phyloP scores from a whole-genome alignment of 2,113 vertebrate genomes.

The Dasyornis broadbenti region DNA sequence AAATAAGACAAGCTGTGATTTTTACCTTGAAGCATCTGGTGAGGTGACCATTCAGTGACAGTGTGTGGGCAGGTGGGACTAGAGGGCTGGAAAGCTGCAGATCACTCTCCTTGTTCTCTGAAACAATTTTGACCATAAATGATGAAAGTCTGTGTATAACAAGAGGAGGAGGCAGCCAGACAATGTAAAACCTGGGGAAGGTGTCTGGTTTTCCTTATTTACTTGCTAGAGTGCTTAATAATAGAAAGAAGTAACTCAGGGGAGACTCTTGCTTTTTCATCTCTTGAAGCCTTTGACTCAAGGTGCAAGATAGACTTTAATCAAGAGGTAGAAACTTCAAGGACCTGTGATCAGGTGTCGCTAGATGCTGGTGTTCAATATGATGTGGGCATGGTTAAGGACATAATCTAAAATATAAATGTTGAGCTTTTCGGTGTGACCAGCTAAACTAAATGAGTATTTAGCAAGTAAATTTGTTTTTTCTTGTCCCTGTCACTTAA shows the following conservation, averaged over 20 bases:
- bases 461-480: not conserved
- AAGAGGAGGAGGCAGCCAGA: not conserved
- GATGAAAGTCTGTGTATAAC: not conserved
- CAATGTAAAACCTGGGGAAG: not conserved
- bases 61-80: not conserved
- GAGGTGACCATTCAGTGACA: not conserved
- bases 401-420: not conserved
- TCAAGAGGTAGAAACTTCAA: not conserved
- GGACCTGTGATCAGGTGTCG: not conserved
- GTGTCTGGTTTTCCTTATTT: not conserved
- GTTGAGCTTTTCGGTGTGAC: not conserved
- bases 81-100: not conserved
- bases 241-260: not conserved
- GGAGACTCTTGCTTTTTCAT: not conserved
- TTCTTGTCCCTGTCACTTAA: not conserved
- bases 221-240: not conserved
- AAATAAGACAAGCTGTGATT: not conserved
- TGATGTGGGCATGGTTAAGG: not conserved
- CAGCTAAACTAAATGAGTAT: not conserved
- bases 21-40: conserved; percentile 9
- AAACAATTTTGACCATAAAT: not conserved
- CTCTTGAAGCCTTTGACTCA: not conserved
- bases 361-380: not conserved
- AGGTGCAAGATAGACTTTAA: not conserved
- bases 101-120: not conserved